These are phyloP conservation scores for Indicator indicator DNA, from an alignment of 2,113 vertebrate species.

Conservation along the genomic window DNA sequence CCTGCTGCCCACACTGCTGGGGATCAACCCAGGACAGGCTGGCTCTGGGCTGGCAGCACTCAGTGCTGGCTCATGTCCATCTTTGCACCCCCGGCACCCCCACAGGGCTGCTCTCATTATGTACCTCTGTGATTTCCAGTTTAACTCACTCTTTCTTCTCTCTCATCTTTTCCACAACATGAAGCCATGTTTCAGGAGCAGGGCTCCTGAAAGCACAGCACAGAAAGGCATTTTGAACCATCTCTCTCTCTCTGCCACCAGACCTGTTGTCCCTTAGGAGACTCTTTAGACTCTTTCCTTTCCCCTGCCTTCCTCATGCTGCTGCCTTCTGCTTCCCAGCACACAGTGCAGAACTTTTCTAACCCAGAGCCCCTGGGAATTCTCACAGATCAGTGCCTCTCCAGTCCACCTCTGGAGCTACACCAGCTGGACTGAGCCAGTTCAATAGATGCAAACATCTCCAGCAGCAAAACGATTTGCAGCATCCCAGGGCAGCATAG, in stretches of 20 bases:
- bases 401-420: background rate
- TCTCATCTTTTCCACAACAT: background rate
- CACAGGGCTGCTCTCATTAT: background rate
- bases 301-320: background rate
- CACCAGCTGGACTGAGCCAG: background rate
- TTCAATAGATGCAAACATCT: background rate
- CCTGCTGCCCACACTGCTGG: too few species aligned
- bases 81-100: too few species aligned
- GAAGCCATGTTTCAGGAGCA: rapidly evolving
- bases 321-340: background rate
- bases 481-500: rapidly evolving
- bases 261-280: background rate
- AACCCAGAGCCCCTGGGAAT: background rate
- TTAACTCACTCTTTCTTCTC: background rate
- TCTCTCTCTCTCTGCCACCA: background rate
- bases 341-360: background rate
- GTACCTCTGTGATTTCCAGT: background rate
- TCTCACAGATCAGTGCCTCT: background rate
- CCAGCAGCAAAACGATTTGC: background rate
- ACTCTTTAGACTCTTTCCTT: background rate
- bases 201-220: background rate
- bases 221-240: background rate
- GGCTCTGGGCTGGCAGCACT: too few species aligned
- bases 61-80: too few species aligned
- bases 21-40: too few species aligned